These are phyloP conservation scores for Tanytarsus gracilentus DNA, from an alignment of 2,888 invertebrate genomes.

Conservation along the genomic window DNA sequence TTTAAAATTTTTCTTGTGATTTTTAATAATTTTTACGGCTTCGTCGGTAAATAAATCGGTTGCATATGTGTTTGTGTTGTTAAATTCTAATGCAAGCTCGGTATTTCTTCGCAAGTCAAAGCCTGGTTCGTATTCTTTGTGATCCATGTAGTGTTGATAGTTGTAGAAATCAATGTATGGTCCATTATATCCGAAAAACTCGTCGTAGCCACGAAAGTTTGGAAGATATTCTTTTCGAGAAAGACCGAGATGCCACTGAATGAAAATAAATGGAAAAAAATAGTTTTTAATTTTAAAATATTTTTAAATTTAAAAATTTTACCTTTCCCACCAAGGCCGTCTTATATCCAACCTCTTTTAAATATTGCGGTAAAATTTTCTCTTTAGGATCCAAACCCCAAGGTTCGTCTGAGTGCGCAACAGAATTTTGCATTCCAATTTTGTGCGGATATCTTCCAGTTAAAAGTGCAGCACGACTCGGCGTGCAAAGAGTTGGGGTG, in stretches of 20 bases:
- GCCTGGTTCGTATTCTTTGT: constrained; percentile 39
- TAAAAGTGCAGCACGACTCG: constrained; percentile 69
- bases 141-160: constrained; percentile 46
- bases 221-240: constrained; percentile 54
- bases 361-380: constrained; percentile 59
- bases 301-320: constrained; percentile 71
- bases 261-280: too few species aligned
- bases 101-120: constrained; percentile 47
- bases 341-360: constrained; percentile 62
- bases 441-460: constrained; percentile 74
- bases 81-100: constrained; percentile 45
- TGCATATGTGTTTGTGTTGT: constrained; percentile 51
- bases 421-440: constrained; percentile 55
- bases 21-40: constrained; percentile 52
- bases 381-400: constrained; percentile 60
- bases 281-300: constrained; percentile 75
- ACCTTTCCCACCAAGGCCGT: constrained; percentile 84
- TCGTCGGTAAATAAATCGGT: constrained; percentile 62
- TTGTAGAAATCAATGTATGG: constrained; percentile 74
- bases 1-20: constrained; percentile 47
- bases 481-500: constrained; percentile 76
- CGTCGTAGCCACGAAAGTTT: constrained; percentile 63
- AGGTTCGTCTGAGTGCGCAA: constrained; percentile 58
- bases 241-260: constrained; percentile 88
- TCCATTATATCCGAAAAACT: constrained; percentile 76